These are phyloP conservation scores for Lithophane ornitopus DNA, from an alignment of 2,888 invertebrate species.

Conservation along the genomic window DNA sequence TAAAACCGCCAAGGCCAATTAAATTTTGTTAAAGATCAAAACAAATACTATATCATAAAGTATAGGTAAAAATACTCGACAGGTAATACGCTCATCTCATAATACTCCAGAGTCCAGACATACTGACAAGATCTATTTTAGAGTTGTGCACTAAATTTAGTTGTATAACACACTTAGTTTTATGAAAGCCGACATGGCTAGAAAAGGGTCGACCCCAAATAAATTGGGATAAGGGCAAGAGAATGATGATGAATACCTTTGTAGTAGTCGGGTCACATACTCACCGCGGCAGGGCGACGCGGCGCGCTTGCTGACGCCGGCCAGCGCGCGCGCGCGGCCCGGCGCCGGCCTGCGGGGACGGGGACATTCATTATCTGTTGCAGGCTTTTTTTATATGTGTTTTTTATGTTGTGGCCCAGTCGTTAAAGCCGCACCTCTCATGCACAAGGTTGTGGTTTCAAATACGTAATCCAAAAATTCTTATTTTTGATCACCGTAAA, in stretches of 20 bases:
- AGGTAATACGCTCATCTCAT: background rate
- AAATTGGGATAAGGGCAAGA: background rate
- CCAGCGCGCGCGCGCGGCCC: conserved; percentile 45
- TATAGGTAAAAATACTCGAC: background rate
- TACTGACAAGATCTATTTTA: background rate
- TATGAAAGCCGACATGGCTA: background rate
- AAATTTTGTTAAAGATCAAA: background rate
- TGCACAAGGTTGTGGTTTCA: too few relatives aligned
- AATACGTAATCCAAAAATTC: too few relatives aligned
- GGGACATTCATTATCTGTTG: background rate
- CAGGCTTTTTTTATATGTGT: background rate
- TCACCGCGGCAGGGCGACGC: conserved; percentile 46
- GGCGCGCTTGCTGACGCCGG: conserved; percentile 53
- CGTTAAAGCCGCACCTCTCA: background rate
- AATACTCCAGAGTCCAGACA: background rate
- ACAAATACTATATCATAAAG: background rate
- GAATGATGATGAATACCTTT: background rate
- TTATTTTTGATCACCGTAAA: too few relatives aligned
- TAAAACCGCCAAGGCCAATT: background rate
- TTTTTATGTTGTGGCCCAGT: background rate
- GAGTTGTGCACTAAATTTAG: background rate
- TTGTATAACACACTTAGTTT: background rate
- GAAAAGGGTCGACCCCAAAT: background rate
- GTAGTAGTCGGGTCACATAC: background rate
- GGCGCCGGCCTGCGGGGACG: conserved; percentile 71